Evolutionary conservation across 2,797 vertebrate genomes (phyloP), one percentile per base, ranked within the genome.

Genomic region (Chrysocyon brachyurus): DNA sequence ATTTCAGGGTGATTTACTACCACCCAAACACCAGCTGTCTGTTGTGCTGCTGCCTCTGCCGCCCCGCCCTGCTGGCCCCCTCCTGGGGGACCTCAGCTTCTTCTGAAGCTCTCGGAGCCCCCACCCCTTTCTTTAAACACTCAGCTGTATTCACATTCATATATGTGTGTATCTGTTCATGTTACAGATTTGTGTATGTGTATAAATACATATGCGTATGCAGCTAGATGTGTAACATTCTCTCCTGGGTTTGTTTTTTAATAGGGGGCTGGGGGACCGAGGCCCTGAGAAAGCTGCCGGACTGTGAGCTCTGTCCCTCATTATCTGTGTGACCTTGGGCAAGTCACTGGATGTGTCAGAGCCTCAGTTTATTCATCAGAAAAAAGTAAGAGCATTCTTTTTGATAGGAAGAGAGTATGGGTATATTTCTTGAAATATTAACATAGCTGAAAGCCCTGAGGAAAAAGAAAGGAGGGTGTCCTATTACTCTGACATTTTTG

Each of bases 1-100:
- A 98, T 99, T 99, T 99, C 99, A 99, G 99, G 99, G 99, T 99
- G 99, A 99, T 99, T 99, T 99, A 99, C 99, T 99, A 99, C 99
- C 99, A 98, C 99, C 99, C 99, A 99, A 99, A 99, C 99, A 99
- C 99, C 99, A 99, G 99, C 99, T 99, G 99, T 99, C 99, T 98
- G 98, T 98, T 98, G 98, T 97, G 98, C 96, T 97, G 97, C 97
- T 26, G 87, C 97, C 96, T 68, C 64, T 19, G 72, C 73, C 2
- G 66, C n/a, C n/a, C 66, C 66, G n/a, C n/a, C 66, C 87, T 59
- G 64, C 70, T 1, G 24, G 85, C 33, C 91, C 81, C 93, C 54
- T 68, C 63, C 92, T 40, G 79, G 56, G 85, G 61, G 36, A 70
- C 73, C 68, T 26, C 81, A 82, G 54, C 79, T 40, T 61, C 96